phyloP scores from a whole-genome alignment of 1,140 invertebrate genomes.

The Heliothis subflexa region DNA sequence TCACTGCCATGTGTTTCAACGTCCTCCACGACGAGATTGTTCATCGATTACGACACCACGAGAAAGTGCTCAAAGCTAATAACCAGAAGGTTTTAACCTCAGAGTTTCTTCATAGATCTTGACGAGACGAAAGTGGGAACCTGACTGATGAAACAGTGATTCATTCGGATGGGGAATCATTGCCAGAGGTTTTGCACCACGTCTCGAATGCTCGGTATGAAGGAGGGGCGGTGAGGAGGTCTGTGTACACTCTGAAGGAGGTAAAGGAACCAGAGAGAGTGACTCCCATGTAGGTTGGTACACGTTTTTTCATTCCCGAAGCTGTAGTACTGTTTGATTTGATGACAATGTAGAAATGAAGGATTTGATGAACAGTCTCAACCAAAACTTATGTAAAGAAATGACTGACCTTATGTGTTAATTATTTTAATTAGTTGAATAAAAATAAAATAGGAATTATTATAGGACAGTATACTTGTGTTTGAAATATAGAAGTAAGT shows the following conservation, averaged over 20 bases:
- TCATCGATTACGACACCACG: constrained; percentile 90
- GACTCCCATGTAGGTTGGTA: constrained; percentile 68
- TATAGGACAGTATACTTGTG: constrained; percentile 30
- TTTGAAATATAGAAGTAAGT: constrained; percentile 11
- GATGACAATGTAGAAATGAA: constrained; percentile 20
- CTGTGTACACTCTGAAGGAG: constrained; percentile 74
- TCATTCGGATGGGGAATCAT: constrained; percentile 74
- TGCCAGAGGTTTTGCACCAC: constrained; percentile 81
- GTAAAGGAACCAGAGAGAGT: constrained; percentile 74
- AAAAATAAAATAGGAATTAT: constrained; percentile 27
- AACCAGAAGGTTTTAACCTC: constrained; percentile 79
- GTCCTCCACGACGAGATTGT: constrained; percentile 97
- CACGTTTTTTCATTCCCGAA: constrained; percentile 38
- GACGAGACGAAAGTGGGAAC: constrained; percentile 81
- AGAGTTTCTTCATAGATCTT: constrained; percentile 79
- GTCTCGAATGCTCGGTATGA: constrained; percentile 65
- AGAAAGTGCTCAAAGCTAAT: constrained; percentile 75
- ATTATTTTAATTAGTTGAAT: constrained; percentile 62
- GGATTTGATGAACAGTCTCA: constrained; percentile 40
- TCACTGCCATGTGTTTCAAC: constrained; percentile 99
- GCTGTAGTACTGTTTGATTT: constrained; percentile 15
- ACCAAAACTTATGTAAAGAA: constrained; percentile 51
- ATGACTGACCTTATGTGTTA: constrained; percentile 64
- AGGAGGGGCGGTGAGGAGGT: constrained; percentile 71
- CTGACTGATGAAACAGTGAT: constrained; percentile 81